Base-by-base conservation (phyloP, 2,888 invertebrate genomes). In the Cremastinae sp. region DNA sequence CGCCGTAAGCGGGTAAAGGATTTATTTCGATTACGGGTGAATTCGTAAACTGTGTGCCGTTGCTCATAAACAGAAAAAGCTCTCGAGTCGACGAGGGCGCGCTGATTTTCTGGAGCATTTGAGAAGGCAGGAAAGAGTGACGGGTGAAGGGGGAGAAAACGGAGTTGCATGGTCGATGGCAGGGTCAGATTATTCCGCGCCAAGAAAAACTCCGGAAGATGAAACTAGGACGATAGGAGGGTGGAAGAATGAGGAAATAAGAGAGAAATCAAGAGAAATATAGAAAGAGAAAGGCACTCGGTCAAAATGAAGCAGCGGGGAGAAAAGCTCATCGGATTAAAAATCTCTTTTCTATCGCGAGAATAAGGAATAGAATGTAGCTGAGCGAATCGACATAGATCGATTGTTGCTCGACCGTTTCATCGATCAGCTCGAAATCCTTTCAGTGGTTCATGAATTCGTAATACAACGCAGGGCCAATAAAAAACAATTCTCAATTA, bases 121-220 rank as follows among this genome's bases (percentile, higher is more conserved):
- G 28, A 28, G 28, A 28, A 2, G 28, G 28, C 28, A 28, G 5
- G 5, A 28, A 28, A 5, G 28, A 2, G 5, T 5, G 28, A 28
- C 28, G 5, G 65, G 64, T 65, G 47, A 54, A 53, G 75, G 71
- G 64, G n/a, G n/a, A n/a, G n/a, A n/a, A n/a, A n/a, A n/a, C n/a
- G n/a, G n/a, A n/a, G n/a, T n/a, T n/a, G n/a, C n/a, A n/a, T 71
- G 75, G 71, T 75, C 71, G 75, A 71, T 66, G 54, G 34, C 47
- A 14, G 56, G 61, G 56, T 66, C 61, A 34, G 66, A 75, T 66
- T 66, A 71, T 66, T n/a, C n/a, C n/a, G 47, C 62, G 49, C 58
- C 14, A 58, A 41, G 54, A 73, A 69, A 78, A 75, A 59, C 68
- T 69, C 54, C 65, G 61, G 38, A 71, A 75, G 77, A 72, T 54